phyloP scores from a whole-genome alignment of 2,888 invertebrate genomes.

The Lottia scabra region DNA sequence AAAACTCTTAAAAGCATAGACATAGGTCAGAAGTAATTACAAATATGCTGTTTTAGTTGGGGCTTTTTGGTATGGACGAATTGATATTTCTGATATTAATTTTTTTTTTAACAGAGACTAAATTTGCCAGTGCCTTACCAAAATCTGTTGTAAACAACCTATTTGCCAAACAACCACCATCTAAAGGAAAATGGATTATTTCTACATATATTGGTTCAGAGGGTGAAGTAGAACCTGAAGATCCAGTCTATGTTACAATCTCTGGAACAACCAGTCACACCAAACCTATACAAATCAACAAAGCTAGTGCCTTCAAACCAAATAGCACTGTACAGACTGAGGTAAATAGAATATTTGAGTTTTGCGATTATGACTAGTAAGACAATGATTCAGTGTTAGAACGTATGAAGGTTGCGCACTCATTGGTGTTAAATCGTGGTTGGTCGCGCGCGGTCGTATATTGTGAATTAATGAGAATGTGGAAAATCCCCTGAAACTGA shows the following conservation, averaged over 20 bases:
- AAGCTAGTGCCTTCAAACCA: conserved; percentile 43
- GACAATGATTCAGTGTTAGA: too few species aligned
- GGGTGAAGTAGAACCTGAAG: conserved; percentile 45
- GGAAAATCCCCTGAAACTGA: too few species aligned
- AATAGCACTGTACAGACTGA: conserved; percentile 48
- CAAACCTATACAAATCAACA: conserved; percentile 50
- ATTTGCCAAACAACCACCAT: conserved; percentile 31
- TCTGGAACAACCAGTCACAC: conserved; percentile 61
- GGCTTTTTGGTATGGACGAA: too few species aligned
- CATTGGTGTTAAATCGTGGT: too few species aligned
- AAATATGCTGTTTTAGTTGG: too few species aligned
- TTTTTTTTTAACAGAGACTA: conserved; percentile 27
- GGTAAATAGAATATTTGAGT: conserved; percentile 36
- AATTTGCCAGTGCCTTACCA: conserved; percentile 37
- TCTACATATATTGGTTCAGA: conserved; percentile 49
- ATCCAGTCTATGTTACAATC: conserved; percentile 51
- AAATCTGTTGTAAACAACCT: conserved; percentile 34
- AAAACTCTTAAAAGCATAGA: too few species aligned
- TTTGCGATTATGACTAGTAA: too few species aligned
- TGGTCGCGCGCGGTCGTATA: too few species aligned
- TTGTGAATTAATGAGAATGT: too few species aligned
- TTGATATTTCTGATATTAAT: too few species aligned
- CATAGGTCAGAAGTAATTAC: too few species aligned
- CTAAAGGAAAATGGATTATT: conserved; percentile 43
- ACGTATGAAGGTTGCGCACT: too few species aligned